These are phyloP conservation scores for Tetragnatha versicolor DNA, from an alignment of 1,140 invertebrate genomes.

Conservation along the genomic window DNA sequence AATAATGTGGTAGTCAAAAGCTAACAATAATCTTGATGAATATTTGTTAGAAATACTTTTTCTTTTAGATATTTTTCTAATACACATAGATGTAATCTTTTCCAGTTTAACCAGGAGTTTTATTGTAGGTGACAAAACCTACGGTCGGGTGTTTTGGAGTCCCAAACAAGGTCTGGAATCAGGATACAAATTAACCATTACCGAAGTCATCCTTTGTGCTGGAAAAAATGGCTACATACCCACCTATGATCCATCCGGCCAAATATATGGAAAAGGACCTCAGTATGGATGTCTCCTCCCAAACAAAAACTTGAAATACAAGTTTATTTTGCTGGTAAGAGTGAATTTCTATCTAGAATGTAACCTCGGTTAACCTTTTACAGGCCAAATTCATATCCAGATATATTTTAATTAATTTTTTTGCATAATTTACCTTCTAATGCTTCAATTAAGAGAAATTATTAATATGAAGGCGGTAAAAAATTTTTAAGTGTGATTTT, in stretches of 20 bases:
- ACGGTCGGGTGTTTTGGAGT: conserved; percentile 67
- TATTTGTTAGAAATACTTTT: neutral
- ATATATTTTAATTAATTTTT: too few relatives aligned
- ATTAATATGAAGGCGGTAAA: too few relatives aligned
- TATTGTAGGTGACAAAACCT: conserved; percentile 64
- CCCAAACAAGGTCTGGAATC: conserved; percentile 65
- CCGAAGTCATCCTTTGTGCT: conserved; percentile 67
- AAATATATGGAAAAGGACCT: conserved; percentile 64
- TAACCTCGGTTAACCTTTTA: too few relatives aligned
- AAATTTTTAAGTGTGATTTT: too few relatives aligned
- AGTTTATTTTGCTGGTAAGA: conserved; percentile 67
- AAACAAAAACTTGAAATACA: conserved; percentile 63
- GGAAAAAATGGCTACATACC: conserved; percentile 66
- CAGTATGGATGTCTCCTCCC: conserved; percentile 67
- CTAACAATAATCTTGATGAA: neutral
- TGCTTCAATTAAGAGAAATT: too few relatives aligned
- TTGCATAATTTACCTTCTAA: too few relatives aligned
- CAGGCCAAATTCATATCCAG: too few relatives aligned
- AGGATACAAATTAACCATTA: conserved; percentile 64
- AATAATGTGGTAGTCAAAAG: neutral
- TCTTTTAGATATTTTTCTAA: neutral
- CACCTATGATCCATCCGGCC: conserved; percentile 66
- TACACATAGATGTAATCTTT: neutral
- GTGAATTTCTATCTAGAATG: too few relatives aligned
- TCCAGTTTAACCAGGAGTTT: too few relatives aligned